A percentile compares a stretch with the other conserved stretches of the same genome.
phyloP scores from a whole-genome alignment of 2,113 vertebrate genomes.

The Calyptommatus sinebrachiatus region DNA sequence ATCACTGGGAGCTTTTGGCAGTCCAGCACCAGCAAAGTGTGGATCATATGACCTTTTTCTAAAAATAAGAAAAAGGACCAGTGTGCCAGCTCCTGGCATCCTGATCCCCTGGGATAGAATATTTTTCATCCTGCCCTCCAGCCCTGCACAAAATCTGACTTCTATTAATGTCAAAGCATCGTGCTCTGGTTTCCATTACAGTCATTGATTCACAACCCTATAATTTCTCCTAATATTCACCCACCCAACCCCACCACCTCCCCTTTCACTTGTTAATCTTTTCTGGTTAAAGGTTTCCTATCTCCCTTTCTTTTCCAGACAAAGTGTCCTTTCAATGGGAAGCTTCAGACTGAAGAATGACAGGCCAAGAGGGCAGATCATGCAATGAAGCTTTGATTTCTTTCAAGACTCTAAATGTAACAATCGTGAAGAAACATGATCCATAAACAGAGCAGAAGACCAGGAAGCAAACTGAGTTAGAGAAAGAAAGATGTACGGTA shows the following conservation, averaged over 20 bases:
- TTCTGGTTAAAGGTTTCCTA: conserved; percentile 28
- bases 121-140: neutral
- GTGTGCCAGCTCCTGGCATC: neutral
- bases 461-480: neutral
- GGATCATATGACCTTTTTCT: neutral
- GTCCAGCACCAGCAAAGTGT: neutral
- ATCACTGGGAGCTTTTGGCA: no score
- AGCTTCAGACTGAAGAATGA: conserved; percentile 31
- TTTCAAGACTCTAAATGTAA: conserved; percentile 45
- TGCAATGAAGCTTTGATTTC: conserved; percentile 13
- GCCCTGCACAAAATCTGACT: conserved; percentile 34
- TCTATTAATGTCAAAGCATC: conserved; percentile 17
- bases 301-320: conserved; percentile 20
- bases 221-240: conserved; percentile 36
- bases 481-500: neutral
- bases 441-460: conserved; percentile 13
- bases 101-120: neutral
- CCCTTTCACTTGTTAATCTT: conserved; percentile 27
- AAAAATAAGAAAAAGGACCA: neutral
- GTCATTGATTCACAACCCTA: conserved; percentile 22
- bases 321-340: neutral
- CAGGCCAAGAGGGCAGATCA: neutral
- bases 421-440: conserved; percentile 20
- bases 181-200: conserved; percentile 54
- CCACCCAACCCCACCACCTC: neutral